Evolutionary conservation across 2,888 invertebrate genomes (phyloP).

Genomic region (Sepioteuthis lessoniana): DNA sequence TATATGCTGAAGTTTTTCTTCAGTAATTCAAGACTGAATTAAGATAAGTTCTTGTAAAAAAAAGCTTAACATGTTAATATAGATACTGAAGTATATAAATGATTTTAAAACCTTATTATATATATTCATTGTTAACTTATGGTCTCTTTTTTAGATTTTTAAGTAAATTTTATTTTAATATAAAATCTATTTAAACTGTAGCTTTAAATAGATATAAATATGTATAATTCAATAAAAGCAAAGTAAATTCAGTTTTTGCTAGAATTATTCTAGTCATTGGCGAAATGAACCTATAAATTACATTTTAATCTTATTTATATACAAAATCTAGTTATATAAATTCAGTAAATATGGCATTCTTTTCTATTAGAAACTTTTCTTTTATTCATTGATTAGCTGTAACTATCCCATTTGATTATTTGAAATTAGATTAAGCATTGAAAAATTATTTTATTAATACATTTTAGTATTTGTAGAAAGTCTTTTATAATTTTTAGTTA

Average conservation of each 20-base stretch:
- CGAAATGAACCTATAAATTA: background rate
- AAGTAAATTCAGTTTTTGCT: slow-evolving; percentile 4
- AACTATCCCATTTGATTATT: background rate
- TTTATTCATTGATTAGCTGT: background rate
- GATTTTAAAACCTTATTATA: background rate
- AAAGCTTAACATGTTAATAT: background rate
- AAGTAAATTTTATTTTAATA: too few relatives aligned
- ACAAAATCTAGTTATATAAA: background rate
- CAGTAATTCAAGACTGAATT: background rate
- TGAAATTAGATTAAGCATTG: background rate
- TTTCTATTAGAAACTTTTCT: background rate
- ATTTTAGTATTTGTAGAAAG: background rate
- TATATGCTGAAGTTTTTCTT: background rate
- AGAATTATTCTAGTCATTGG: slow-evolving; percentile 1
- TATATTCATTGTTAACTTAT: background rate
- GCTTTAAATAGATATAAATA: too few relatives aligned
- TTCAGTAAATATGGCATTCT: background rate
- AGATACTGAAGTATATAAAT: background rate
- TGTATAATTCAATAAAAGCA: background rate
- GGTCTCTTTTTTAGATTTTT: background rate
- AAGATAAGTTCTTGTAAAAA: background rate
- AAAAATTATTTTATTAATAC: background rate
- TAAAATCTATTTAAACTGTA: too few relatives aligned
- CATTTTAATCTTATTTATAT: background rate
- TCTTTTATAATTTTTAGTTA: background rate